These are phyloP conservation scores for Myopa testacea DNA, from an alignment of 2,888 invertebrate species.

Conservation along the genomic window DNA sequence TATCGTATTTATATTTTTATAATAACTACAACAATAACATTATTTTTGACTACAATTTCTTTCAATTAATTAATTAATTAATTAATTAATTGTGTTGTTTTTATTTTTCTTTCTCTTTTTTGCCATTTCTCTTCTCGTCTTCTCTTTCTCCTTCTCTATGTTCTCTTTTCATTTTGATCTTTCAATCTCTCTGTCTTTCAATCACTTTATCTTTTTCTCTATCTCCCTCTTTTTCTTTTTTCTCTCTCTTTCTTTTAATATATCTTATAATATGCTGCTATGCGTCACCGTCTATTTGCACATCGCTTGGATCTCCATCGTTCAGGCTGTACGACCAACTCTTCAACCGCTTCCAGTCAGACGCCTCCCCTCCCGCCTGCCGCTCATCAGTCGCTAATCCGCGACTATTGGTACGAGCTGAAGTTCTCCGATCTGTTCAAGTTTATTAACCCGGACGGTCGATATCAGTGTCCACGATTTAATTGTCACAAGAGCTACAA, in stretches of 20 bases:
- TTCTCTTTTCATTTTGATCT: not conserved
- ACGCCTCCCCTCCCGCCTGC: constrained; percentile 61
- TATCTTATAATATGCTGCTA: not conserved
- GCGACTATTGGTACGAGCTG: constrained; percentile 69
- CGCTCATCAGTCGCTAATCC: constrained; percentile 62
- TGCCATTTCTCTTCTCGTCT: constrained; percentile 26
- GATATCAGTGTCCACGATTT: constrained; percentile 68
- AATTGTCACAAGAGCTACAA: constrained; percentile 69
- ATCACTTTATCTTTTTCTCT: not conserved
- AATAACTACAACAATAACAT: not conserved
- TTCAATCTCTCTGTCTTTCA: not conserved
- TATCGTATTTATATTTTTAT: not conserved
- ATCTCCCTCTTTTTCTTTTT: constrained; percentile 16
- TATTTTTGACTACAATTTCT: not conserved
- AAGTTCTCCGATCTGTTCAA: constrained; percentile 69
- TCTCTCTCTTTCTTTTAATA: not conserved
- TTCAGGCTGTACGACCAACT: constrained; percentile 57
- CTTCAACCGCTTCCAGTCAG: constrained; percentile 62
- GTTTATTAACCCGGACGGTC: constrained; percentile 68
- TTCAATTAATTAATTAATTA: constrained; percentile 16
- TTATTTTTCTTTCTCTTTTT: constrained; percentile 39
- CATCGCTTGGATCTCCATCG: constrained; percentile 29
- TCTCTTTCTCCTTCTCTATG: not conserved
- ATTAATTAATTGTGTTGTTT: constrained; percentile 36
- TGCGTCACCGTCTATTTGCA: not conserved